Percentiles rank a stretch among this genome's conserved stretches.
Evolutionary conservation across 2,888 invertebrate genomes (phyloP).

Genomic region (Euproctis similis): DNA sequence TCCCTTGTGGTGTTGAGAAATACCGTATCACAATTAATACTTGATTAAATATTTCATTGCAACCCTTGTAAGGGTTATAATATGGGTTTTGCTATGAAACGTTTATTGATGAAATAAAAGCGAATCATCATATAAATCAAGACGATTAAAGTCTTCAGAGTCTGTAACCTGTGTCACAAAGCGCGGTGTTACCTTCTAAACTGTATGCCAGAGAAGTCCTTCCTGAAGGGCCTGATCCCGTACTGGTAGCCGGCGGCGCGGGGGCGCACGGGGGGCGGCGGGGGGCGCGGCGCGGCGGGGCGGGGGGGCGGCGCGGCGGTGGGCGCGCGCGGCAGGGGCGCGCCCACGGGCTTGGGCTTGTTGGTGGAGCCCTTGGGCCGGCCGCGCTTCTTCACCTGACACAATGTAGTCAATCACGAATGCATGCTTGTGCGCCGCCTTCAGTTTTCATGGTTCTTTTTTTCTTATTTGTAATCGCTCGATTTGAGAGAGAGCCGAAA

Average conservation of each 20-base stretch:
- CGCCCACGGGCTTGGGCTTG: constrained; percentile 52
- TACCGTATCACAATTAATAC: too few species aligned
- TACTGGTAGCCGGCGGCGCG: constrained; percentile 60
- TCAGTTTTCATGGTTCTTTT: too few species aligned
- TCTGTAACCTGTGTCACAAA: too few species aligned
- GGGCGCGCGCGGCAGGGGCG: neutral
- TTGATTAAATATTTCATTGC: too few species aligned
- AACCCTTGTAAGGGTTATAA: too few species aligned
- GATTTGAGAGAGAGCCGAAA: too few species aligned
- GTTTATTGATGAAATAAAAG: too few species aligned
- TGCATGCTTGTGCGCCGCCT: constrained; percentile 1
- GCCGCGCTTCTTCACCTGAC: constrained; percentile 67
- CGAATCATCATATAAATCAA: too few species aligned
- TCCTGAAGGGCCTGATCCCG: constrained; percentile 61
- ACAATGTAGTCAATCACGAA: constrained; percentile 9
- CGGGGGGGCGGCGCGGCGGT: constrained; percentile 12
- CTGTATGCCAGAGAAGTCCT: constrained; percentile 72
- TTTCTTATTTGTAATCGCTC: too few species aligned
- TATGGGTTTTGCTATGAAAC: too few species aligned
- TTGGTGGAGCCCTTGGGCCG: constrained; percentile 72
- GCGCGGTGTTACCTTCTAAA: constrained; percentile 58
- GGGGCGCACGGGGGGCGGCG: constrained; percentile 39
- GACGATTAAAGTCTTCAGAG: too few species aligned
- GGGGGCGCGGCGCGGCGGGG: constrained; percentile 23
- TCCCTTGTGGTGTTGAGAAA: too few species aligned